Conservation (phyloP, 2,888 invertebrate species). For the Netelia melanura region DNA sequence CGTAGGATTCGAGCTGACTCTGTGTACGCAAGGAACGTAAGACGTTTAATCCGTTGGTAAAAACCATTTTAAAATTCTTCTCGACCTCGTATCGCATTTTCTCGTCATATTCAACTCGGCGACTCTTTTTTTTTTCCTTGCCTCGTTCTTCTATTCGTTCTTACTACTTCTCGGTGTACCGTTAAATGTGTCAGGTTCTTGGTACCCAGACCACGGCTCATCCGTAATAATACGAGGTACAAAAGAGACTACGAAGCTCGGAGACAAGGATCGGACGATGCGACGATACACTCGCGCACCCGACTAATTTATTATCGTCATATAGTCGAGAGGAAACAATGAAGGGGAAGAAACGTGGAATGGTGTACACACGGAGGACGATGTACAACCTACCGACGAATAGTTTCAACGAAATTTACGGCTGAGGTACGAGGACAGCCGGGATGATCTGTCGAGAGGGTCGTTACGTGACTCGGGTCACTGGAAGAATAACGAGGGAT, state of each 20-base stretch:
- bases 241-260: neutral
- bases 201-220: neutral
- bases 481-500: too few species aligned
- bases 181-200: neutral
- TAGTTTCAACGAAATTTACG: too few species aligned
- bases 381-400: too few species aligned
- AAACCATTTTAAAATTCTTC: slow-evolving; percentile 3
- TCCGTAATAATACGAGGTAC: neutral
- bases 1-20: slow-evolving; percentile 39
- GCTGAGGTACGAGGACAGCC: too few species aligned
- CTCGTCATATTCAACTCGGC: neutral
- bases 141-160: slow-evolving; percentile 51
- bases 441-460: too few species aligned
- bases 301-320: slow-evolving; percentile 30
- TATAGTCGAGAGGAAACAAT: neutral
- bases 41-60: slow-evolving; percentile 40
- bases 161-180: slow-evolving; percentile 63
- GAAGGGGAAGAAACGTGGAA: neutral
- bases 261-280: slow-evolving; percentile 29
- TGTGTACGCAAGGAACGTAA: slow-evolving; percentile 48
- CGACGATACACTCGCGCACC: neutral
- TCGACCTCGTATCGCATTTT: neutral
- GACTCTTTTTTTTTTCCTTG: neutral
- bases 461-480: too few species aligned
- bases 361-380: neutral